Percentiles rank a stretch among this genome's conserved stretches.
These are phyloP conservation scores for Pachyseris speciosa DNA, from an alignment of 64 coral and sea anemone species.

Conservation along the genomic window DNA sequence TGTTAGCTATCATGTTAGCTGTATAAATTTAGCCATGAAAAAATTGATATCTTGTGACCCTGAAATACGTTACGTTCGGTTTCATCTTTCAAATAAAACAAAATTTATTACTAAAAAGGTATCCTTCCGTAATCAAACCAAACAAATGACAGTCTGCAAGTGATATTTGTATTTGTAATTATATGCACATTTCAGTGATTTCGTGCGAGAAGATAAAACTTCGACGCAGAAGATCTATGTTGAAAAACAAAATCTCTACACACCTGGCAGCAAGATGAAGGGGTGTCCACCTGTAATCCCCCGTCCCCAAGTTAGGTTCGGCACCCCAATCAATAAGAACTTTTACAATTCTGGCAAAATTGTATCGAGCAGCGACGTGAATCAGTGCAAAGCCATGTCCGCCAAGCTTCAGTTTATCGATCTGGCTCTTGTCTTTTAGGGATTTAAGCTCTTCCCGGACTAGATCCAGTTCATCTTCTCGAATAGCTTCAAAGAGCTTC, in stretches of 20 bases:
- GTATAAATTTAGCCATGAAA: too few species aligned
- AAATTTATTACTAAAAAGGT: too few species aligned
- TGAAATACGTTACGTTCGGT: too few species aligned
- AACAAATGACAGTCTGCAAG: too few species aligned
- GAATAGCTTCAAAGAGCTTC: conserved; percentile 42
- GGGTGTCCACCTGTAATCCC: conserved; percentile 44
- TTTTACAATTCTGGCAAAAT: conserved; percentile 9
- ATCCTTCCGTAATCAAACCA: too few species aligned
- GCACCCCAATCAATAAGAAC: conserved; percentile 35
- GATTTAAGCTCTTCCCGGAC: conserved; percentile 26
- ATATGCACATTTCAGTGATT: too few species aligned
- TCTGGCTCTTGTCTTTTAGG: background rate
- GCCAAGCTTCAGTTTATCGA: conserved; percentile 24
- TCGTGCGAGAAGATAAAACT: background rate
- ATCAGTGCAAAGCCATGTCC: conserved; percentile 31
- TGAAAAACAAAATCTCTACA: background rate
- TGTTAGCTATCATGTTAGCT: too few species aligned
- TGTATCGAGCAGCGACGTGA: conserved; percentile 59
- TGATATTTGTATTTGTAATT: too few species aligned
- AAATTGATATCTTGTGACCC: too few species aligned
- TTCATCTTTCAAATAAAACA: too few species aligned
- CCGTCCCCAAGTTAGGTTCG: conserved; percentile 26
- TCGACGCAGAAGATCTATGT: background rate
- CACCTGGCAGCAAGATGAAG: conserved; percentile 61
- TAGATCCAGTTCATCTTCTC: conserved; percentile 40